These are phyloP conservation scores for Drusus annulatus DNA, from an alignment of 1,140 invertebrate genomes.

Conservation along the genomic window DNA sequence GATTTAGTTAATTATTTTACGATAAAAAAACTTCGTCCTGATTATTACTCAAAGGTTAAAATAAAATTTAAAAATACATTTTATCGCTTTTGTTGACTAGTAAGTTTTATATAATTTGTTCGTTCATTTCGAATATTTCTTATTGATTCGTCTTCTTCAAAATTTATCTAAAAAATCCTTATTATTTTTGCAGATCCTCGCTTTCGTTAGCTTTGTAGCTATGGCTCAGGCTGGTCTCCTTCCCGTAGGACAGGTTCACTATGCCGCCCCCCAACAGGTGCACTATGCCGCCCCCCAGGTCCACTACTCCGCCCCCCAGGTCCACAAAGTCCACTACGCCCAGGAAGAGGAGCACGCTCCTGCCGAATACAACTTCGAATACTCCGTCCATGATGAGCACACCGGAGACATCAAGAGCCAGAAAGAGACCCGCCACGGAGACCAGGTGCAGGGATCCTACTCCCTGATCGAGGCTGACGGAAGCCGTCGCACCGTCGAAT, in stretches of 20 bases:
- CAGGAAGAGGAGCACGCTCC: slow-evolving; percentile 61
- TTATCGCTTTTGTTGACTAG: no score
- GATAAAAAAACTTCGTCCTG: no score
- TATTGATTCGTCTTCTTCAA: no score
- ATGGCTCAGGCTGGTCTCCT: slow-evolving; percentile 51
- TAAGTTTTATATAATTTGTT: no score
- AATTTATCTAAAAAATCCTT: no score
- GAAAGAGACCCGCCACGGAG: slow-evolving; percentile 74
- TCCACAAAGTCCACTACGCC: slow-evolving; percentile 59
- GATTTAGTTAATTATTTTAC: no score
- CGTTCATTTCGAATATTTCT: no score
- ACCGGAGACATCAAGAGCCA: slow-evolving; percentile 77
- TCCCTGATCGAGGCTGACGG: slow-evolving; percentile 78
- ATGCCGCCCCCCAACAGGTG: slow-evolving; percentile 36
- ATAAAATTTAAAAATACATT: no score
- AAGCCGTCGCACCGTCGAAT: slow-evolving; percentile 79
- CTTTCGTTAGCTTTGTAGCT: slow-evolving; percentile 54
- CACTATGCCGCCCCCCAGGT: slow-evolving; percentile 59
- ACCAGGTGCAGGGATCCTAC: slow-evolving; percentile 74
- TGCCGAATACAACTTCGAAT: slow-evolving; percentile 71
- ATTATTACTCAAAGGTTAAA: no score
- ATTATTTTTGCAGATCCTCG: slow-evolving; percentile 44
- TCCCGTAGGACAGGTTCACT: slow-evolving; percentile 61
- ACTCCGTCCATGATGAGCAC: slow-evolving; percentile 71
- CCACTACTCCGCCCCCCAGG: slow-evolving; percentile 63